Base-by-base conservation (phyloP, 2,113 vertebrate genomes). In the Hemiprocne comata region DNA sequence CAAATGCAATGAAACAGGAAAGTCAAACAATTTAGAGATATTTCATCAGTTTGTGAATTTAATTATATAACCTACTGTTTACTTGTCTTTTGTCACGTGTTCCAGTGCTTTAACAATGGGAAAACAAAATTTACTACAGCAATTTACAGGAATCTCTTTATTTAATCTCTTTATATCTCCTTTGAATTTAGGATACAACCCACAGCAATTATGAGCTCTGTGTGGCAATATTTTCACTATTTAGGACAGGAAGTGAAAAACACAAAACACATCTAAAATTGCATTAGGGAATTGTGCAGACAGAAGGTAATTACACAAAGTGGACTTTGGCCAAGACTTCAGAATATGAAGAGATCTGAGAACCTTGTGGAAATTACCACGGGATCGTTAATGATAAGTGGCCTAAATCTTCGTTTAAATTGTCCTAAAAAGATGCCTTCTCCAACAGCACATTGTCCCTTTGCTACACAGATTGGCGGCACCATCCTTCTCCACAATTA, bases 281-380 rank as follows among this genome's bases (percentile, higher is more conserved):
- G 88, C 79, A 78, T 77, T 26, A 88, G 90, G 85, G 93, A 96
- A 93, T 96, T 96, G 84, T 81, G 79, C 64, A 94, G 92, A 94
- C 92, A 95, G 95, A 96, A 93, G 93, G 93, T 73, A 97, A 97
- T 96, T 96, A 97, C 83, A 85, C 69, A 54, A 86, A 90, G 94
- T 95, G 94, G 96, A 96, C 90, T 94, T 94, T 89, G 92, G 94
- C 95, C 95, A 97, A 97, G 85, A 90, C 57, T 75, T 74, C 75
- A 90, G 79, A 95, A 91, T 42, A 76, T 8, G 79, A 94, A 94
- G 75, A 13, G 7, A 77, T 95, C 72, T 95, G 81, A 60, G 85
- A 95, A 93, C 72, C 65, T 87, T 78, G 85, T 81, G 57, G 40
- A 96, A 96, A 96, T 90, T 90, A 84, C 76, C 88, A 86, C 8